These are phyloP conservation scores for Cheumatopsyche charites DNA, from an alignment of 1,140 invertebrate genomes.

Conservation along the genomic window DNA sequence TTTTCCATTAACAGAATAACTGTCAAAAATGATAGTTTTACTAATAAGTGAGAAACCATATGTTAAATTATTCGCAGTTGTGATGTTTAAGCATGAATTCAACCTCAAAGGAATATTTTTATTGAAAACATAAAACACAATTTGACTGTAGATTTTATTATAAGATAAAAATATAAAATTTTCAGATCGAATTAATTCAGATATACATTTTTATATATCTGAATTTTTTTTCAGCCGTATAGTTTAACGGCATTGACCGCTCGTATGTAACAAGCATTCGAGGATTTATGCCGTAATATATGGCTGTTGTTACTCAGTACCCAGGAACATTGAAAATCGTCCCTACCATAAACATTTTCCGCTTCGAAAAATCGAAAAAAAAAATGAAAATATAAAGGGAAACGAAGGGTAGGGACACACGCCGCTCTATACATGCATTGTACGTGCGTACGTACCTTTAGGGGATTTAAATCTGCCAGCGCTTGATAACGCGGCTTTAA, in stretches of 20 bases:
- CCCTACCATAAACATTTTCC: constrained; percentile 49
- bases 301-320: constrained; percentile 46
- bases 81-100: too few species aligned
- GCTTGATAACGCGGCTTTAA: constrained; percentile 24
- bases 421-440: constrained; percentile 37
- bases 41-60: too few species aligned
- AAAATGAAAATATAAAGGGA: constrained; percentile 48
- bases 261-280: constrained; percentile 44
- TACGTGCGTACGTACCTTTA: constrained; percentile 31
- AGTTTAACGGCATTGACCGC: constrained; percentile 43
- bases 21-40: too few species aligned
- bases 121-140: too few species aligned
- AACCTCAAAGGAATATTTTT: not conserved
- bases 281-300: constrained; percentile 49
- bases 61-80: too few species aligned
- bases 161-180: not conserved
- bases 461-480: constrained; percentile 31
- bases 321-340: constrained; percentile 48
- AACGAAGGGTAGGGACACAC: constrained; percentile 33
- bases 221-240: constrained; percentile 30
- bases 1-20: too few species aligned
- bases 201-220: not conserved
- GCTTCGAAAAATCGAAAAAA: constrained; percentile 45
- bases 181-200: not conserved
- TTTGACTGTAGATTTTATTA: not conserved